These are phyloP conservation scores for Limnephilus marmoratus DNA, from an alignment of 2,888 invertebrate genomes.

Conservation along the genomic window DNA sequence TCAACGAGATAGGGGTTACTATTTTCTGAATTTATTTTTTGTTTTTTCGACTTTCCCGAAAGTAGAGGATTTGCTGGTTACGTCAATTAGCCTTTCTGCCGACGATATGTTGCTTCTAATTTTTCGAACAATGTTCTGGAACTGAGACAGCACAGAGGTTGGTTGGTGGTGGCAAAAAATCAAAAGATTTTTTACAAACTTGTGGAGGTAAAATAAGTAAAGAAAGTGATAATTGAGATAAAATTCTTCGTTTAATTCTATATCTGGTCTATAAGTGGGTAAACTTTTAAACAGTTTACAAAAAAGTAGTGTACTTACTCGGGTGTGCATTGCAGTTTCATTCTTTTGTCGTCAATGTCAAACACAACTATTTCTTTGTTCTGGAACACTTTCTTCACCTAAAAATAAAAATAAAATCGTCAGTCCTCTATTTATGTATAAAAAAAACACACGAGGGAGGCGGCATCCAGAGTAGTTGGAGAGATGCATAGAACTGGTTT, in stretches of 20 bases:
- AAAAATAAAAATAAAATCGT: constrained; percentile 3
- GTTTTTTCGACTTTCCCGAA: no score
- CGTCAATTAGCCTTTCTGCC: no score
- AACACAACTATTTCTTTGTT: constrained; percentile 49
- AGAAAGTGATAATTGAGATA: background rate
- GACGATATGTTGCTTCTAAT: no score
- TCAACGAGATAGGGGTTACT: no score
- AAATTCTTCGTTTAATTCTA: background rate
- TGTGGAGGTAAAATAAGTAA: background rate
- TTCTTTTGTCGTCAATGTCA: constrained; percentile 47
- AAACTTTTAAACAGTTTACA: background rate
- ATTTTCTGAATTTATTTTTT: no score
- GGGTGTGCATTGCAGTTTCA: constrained; percentile 56
- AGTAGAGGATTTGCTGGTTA: no score
- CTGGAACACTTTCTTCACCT: constrained; percentile 52
- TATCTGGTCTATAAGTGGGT: background rate
- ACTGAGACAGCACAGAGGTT: background rate
- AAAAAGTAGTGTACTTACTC: constrained; percentile 53
- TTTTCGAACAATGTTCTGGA: background rate
- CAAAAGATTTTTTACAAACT: background rate
- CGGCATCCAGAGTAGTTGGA: no score
- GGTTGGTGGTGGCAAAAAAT: background rate
- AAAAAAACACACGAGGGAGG: no score
- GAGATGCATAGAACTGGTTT: no score
- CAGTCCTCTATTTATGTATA: no score